Evolutionary conservation across 2,797 vertebrate genomes (phyloP).

Genomic region (Hylomyscus alleni): DNA sequence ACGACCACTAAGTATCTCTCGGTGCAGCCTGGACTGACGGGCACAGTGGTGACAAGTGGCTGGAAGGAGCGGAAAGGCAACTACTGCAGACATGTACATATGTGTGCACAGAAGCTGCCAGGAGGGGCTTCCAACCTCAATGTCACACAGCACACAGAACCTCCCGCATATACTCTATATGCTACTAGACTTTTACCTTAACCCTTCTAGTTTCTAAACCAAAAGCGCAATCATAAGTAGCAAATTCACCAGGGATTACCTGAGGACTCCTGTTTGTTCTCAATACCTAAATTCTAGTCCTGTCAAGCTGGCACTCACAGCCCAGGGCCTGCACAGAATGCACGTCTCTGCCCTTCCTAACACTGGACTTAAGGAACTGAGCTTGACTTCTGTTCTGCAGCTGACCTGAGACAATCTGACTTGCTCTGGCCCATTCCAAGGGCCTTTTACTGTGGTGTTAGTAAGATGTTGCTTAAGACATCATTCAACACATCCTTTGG

Average conservation of each 20-base stretch:
- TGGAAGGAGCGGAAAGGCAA: neutral
- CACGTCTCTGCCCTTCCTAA: neutral
- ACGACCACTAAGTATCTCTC: neutral
- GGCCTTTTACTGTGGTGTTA: neutral
- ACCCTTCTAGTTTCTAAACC: neutral
- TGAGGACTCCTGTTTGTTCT: neutral
- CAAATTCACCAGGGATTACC: neutral
- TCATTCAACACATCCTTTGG: neutral
- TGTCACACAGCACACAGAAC: neutral
- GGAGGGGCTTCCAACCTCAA: neutral
- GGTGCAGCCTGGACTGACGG: neutral
- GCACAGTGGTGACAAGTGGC: neutral
- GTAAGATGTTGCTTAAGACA: neutral
- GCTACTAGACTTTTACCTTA: neutral
- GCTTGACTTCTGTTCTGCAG: neutral
- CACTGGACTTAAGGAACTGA: neutral
- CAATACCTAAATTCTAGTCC: neutral
- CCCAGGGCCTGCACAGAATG: neutral
- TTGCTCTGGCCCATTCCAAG: neutral
- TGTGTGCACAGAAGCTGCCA: neutral
- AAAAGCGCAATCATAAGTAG: neutral
- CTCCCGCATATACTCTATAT: neutral
- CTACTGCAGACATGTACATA: no score
- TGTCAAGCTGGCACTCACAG: neutral
- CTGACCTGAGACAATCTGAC: neutral